Evolutionary conservation across 2,797 vertebrate species (phyloP), one percentile per base, ranked within the genome.

Genomic region (Oophaga sylvatica): DNA sequence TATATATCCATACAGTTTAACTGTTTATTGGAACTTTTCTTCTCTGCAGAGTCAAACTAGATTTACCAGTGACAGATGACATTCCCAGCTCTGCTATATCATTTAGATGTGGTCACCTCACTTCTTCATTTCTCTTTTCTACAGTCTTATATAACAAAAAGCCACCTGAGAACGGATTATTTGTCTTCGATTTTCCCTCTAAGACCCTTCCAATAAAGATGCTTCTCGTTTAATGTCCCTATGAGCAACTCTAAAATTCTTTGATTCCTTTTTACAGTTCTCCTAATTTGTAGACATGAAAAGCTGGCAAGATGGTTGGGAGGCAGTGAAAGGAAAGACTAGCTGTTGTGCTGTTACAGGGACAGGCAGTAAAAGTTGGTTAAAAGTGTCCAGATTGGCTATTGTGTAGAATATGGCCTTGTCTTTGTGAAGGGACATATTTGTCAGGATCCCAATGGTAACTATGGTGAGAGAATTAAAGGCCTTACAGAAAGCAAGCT

Each of bases 391-490:
- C 95, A 95, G 95, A 96, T 96, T 95, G 91, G 92, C 91, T 93
- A 89, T 87, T 93, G 92, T 92, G 89, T 91, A 95, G 95, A 95
- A 94, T 94, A 93, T 94, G 95, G 95, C 95, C 95, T 95, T 95
- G 95, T 96, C 94, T 92, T 94, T 92, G 93, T 90, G 94, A 94
- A 93, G 84, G 95, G 95, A 95, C 93, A 96, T 96, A 95, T 96
- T 96, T 96, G 93, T 95, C 93, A 90, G 93, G 93, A 94, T 92
- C 92, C 93, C 91, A 92, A 86, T 93, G 92, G 96, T 95, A 94
- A 94, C 94, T 94, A 94, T 96, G 95, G 95, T 92, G 94, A 94
- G 93, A 91, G 71, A 91, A 82, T 93, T 95, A 95, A 96, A 95
- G 94, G 93, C 93, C 94, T 93, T 94, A 92, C 93, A 93, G 92